Conservation (phyloP, 2,888 invertebrate genomes). For the Hyles lineata region DNA sequence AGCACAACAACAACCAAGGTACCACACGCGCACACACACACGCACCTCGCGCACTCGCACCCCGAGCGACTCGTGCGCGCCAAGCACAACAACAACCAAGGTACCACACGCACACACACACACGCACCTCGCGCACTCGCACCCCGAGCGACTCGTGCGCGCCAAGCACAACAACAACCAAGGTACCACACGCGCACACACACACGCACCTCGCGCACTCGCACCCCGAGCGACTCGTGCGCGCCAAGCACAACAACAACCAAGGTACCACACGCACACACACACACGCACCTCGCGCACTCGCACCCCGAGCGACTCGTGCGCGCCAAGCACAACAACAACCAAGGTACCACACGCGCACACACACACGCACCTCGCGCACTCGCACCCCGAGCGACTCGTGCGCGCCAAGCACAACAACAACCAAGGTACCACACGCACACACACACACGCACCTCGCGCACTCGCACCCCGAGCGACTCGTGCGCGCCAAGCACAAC, state of each 20-base stretch:
- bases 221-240: slow-evolving; percentile 89
- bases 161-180: too few relatives aligned
- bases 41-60: slow-evolving; percentile 92
- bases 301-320: too few relatives aligned
- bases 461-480: too few relatives aligned
- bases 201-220: slow-evolving; percentile 92
- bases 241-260: slow-evolving; percentile 74
- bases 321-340: too few relatives aligned
- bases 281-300: too few relatives aligned
- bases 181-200: too few relatives aligned
- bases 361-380: slow-evolving; percentile 89
- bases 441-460: too few relatives aligned
- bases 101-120: slow-evolving; percentile 42
- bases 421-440: slow-evolving; percentile 64
- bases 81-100: slow-evolving; percentile 75
- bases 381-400: slow-evolving; percentile 90
- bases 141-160: too few relatives aligned
- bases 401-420: slow-evolving; percentile 75
- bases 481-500: too few relatives aligned
- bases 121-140: too few relatives aligned
- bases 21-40: slow-evolving; percentile 71
- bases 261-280: slow-evolving; percentile 56
- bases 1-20: too few relatives aligned
- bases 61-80: slow-evolving; percentile 87
- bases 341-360: too few relatives aligned